Base-by-base conservation (phyloP, 1,140 invertebrate genomes). In the Drosophila athabasca region DNA sequence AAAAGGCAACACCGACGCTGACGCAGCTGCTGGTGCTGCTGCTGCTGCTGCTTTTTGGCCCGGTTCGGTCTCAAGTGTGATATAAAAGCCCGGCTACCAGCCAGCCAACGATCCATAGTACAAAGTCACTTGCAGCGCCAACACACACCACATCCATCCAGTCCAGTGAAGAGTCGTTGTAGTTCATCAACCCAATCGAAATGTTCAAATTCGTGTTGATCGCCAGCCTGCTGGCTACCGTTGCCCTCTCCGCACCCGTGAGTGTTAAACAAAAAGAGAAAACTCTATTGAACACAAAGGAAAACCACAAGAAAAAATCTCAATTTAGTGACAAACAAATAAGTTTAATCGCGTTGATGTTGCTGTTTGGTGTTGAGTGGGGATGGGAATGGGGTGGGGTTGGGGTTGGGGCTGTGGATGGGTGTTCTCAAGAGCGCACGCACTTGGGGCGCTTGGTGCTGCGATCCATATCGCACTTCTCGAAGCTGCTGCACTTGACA, bases 381-480 rank as follows among this genome's bases (percentile, higher is more conserved):
- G 24, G 24, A 5, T 26, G 24, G 24, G 24, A 26, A 26, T 26
- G 24, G 29, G 29, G 8, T 31, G 11, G 35, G 19, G 19, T 41
- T 6, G n/a, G 17, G 17, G 17, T 19, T 19, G 17, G 17, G 17
- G 17, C 17, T 19, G 17, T 19, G 17, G 0, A 19, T 19, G 17
- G 13, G 29, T 44, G 13, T 26, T 44, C 58, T 70, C 17, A 70
- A 15, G 93, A 90, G 19, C 95, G 91, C 53, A 94, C 93, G 70
- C 95, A 95, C 90, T 94, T 95, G 81, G 94, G 93, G 11, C 94
- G 93, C 89, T 95, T 95, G 9, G 94, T 95, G 62, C 84, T 90
- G 39, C 93, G 93, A 84, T 96, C 95, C 49, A 93, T 91, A 76
- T 94, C 93, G 83, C 95, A 96, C 61, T 95, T 95, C 91, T 96